Conservation (phyloP, 2,888 invertebrate species). For the Macrosiphum euphorbiae region DNA sequence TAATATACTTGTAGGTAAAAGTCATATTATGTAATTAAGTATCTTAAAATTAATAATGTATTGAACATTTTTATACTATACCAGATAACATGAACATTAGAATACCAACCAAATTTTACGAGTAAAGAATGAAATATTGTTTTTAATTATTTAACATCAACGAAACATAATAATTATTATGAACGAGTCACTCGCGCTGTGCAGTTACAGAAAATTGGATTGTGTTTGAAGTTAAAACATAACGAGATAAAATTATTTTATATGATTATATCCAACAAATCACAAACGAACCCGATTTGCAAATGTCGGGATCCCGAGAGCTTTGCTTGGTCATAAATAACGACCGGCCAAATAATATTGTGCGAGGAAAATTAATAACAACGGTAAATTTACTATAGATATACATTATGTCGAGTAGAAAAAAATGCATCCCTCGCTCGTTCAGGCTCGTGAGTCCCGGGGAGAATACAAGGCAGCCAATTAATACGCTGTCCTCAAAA, state of each 20-base stretch:
- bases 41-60: neutral
- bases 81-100: neutral
- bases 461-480: neutral
- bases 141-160: neutral
- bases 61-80: neutral
- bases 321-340: slow-evolving; percentile 11
- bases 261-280: slow-evolving; percentile 3
- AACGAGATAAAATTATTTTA: neutral
- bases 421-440: neutral
- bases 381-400: neutral
- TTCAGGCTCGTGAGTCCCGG: neutral
- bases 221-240: neutral
- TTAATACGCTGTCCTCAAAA: slow-evolving; percentile 12
- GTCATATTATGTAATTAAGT: neutral
- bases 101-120: neutral
- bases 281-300: neutral
- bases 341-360: neutral
- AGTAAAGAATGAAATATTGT: neutral
- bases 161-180: neutral
- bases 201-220: neutral
- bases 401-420: neutral
- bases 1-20: neutral
- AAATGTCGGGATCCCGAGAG: neutral
- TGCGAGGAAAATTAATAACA: neutral
- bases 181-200: neutral